Evolutionary conservation across 2,113 vertebrate genomes (phyloP).

Genomic region (Neodontobutis hainanensis): DNA sequence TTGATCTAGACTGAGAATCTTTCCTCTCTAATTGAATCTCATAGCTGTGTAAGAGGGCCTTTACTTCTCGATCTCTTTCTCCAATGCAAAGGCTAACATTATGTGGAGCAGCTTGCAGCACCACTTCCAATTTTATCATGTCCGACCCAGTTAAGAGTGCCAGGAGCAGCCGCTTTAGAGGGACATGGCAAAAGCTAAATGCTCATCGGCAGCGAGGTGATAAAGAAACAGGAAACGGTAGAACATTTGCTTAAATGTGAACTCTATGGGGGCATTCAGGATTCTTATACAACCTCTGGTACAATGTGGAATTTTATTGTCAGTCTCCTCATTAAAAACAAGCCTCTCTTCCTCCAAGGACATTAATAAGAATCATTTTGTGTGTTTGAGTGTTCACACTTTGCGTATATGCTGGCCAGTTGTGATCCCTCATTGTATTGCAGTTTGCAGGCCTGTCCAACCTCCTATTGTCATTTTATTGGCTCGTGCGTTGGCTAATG

Average conservation of each 20-base stretch:
- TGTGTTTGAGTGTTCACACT: background rate
- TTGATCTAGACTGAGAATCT: background rate
- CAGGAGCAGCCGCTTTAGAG: conserved; percentile 52
- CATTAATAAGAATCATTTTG: background rate
- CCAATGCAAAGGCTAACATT: conserved; percentile 41
- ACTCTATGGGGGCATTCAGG: background rate
- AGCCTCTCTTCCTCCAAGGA: background rate
- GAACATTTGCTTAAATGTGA: too few relatives aligned
- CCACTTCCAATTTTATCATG: conserved; percentile 63
- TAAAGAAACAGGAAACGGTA: conserved; percentile 32
- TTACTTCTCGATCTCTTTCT: conserved; percentile 31
- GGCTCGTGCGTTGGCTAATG: background rate
- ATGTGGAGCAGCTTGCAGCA: conserved; percentile 51
- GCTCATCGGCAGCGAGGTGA: conserved; percentile 32
- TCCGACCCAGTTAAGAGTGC: conserved; percentile 63
- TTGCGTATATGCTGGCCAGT: background rate
- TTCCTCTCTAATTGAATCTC: conserved; percentile 1
- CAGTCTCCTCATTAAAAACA: background rate
- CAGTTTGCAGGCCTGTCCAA: background rate
- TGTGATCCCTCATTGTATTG: background rate
- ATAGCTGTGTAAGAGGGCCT: background rate
- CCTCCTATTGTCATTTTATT: background rate
- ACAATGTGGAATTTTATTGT: background rate
- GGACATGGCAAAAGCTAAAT: conserved; percentile 30
- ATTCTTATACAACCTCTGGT: background rate